Conservation (phyloP, 2,797 vertebrate species). For the Tarsius wallacei region DNA sequence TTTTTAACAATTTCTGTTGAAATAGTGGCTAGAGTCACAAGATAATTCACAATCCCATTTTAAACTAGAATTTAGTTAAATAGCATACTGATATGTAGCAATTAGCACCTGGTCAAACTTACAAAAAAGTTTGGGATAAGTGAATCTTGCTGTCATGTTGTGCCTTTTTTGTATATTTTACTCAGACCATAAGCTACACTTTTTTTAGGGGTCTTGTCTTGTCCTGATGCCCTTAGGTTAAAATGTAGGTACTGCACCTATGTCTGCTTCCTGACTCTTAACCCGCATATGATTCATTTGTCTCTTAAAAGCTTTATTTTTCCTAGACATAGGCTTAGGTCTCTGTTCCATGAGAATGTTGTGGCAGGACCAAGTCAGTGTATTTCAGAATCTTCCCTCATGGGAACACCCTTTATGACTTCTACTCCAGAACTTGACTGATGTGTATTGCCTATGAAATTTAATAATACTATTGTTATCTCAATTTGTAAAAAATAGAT, state of each 20-base stretch:
- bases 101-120: not conserved
- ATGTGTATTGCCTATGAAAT: not conserved
- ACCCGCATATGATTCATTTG: not conserved
- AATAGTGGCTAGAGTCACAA: not conserved
- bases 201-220: not conserved
- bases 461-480: not conserved
- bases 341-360: not conserved
- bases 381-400: not conserved
- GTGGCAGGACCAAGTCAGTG: not conserved
- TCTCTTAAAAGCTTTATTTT: not conserved
- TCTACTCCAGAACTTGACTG: not conserved
- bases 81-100: not conserved
- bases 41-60: not conserved
- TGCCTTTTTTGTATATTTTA: not conserved
- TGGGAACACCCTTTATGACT: not conserved
- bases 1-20: not conserved
- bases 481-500: not conserved
- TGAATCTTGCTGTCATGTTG: not conserved
- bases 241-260: not conserved
- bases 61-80: conserved; percentile 36
- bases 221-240: not conserved
- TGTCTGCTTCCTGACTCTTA: not conserved
- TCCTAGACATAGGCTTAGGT: not conserved
- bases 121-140: not conserved
- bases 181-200: not conserved